Evolutionary conservation across 1,140 invertebrate species (phyloP), one percentile per base, ranked within the genome.

Genomic region (Potamilus streckersoni): DNA sequence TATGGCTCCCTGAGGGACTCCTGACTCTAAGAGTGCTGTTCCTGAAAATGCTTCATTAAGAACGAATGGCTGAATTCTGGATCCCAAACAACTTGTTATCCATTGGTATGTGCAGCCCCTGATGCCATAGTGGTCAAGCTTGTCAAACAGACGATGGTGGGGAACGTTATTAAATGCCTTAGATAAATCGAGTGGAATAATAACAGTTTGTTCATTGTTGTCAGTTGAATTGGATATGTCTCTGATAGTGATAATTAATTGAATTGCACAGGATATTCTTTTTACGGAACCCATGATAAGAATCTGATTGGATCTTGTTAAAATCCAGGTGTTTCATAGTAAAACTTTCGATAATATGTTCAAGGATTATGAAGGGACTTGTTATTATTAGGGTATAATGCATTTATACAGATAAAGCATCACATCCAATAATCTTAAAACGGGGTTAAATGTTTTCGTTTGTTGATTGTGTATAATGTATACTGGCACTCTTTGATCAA

Each of bases 81-180:
- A 55, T 14, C 63, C 61, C 11, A 78, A 68, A 68, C 71, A 74
- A 55, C 71, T 71, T 23, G 58, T 38, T 19, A 78, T 70, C 76
- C 76, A 74, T 2, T 17, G 20, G 55, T 59, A 65, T 19, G 60
- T 16, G 38, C 60, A 67, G 56, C 20, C 19, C 49, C 72, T 8
- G n/a, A 74, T 58, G 20, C 72, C 69, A 71, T 71, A 71, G 56
- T 17, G 49, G 14, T 61, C 11, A 17, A 71, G 20, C 31, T 71
- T 71, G 27, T 31, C 27, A 31, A 31, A 4, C 27, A 31, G 27
- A 4, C 27, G 27, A 31, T 31, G 27, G 27, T 31, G 27, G 2
- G 0, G 2, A 31, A 31, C 1, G 2, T 31, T 31, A 31, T 31
- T 2, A 31, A 31, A 31, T 31, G 27, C 2, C 27, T 31, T 31